Base-by-base conservation (phyloP, 2,888 invertebrate genomes). In the Alsophila aescularia region DNA sequence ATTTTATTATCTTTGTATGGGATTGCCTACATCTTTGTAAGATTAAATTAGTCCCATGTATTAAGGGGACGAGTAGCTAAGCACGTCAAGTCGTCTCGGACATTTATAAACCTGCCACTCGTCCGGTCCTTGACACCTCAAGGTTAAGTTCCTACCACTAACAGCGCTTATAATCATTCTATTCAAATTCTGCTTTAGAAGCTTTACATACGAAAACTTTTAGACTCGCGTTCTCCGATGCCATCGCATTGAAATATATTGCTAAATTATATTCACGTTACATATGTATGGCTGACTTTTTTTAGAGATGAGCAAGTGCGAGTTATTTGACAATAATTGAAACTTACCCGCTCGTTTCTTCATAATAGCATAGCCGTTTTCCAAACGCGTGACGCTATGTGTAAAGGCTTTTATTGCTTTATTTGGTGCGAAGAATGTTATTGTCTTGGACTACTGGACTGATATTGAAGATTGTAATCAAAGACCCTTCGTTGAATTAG, bases 81-180 rank as follows among this genome's bases (percentile, higher is more conserved):
- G 37, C 16, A 44, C 50, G 36, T 56, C 50, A 50, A 50, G 36
- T 37, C 27, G 45, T 18, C 48, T 58, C 42, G 49, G 43, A 50
- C 56, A 50, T 54, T 55, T 47, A 58, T 54, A 64, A 58, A 61
- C 47, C 37, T 54, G 52, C 52, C 24, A 34, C 37, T 39, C 27
- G 41, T 54, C 62, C 53, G 73, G 72, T 77, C 73, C 73, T 73
- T 77, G 77, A 80, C 76, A 71, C 56, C 51, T 66, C 73, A 78
- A 80, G 76, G 76, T 71, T 72, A n/a, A n/a, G n/a, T n/a, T n/a
- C n/a, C n/a, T n/a, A 62, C 64, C 64, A 60, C 52, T 36, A 24
- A 40, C 43, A 34, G 32, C 56, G 39, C 12, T 32, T 29, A 29
- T 29, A 8, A 27, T 27, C 27, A 27, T 29, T 9, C 10, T 29